Base-by-base conservation (phyloP, 2,797 vertebrate species). In the Toxotes lorentzi region DNA sequence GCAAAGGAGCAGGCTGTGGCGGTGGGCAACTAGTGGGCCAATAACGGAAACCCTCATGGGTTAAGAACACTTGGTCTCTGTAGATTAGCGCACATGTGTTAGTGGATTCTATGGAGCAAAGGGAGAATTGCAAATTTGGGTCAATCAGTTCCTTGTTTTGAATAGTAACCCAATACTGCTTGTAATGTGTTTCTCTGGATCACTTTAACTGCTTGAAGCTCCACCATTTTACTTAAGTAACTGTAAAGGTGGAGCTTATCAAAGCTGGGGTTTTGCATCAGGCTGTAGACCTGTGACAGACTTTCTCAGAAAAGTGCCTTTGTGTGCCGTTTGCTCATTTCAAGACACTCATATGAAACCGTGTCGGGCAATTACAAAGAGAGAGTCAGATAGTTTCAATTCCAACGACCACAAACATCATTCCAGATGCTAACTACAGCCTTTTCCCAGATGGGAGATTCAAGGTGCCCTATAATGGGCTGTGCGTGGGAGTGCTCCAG, bases 391-490 rank as follows among this genome's bases (percentile, higher is more conserved):
- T 53, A 78, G 69, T 74, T 91, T 88, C 50, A 70, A 68, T 83
- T 89, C 72, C 78, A 86, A 68, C 7, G 23, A 81, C 76, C 81
- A 66, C 76, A 83, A 78, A 85, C 88, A 83, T 87, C 78, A 88
- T 86, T 89, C 89, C 87, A 87, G 72, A 84, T 89, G 87, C 86
- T 87, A 88, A 82, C 78, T 76, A 88, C 73, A 82, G 65, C 73
- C 65, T 81, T 90, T 89, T 83, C 72, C 76, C 81, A 81, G 80
- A 77, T 79, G 86, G 85, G 67, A 77, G 50, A 88, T 83, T 90
- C 79, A 88, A 91, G 88, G 89, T 93, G 90, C 88, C 86, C 86
- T 83, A 82, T 92, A 91, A 90, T 87, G 78, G 84, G 70, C 72
- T 75, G 87, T 90, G 77, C 79, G 83, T 83, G 84, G 88, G 73